Conservation (phyloP, 2,113 vertebrate species). For the Leucoraja erinaceus region DNA sequence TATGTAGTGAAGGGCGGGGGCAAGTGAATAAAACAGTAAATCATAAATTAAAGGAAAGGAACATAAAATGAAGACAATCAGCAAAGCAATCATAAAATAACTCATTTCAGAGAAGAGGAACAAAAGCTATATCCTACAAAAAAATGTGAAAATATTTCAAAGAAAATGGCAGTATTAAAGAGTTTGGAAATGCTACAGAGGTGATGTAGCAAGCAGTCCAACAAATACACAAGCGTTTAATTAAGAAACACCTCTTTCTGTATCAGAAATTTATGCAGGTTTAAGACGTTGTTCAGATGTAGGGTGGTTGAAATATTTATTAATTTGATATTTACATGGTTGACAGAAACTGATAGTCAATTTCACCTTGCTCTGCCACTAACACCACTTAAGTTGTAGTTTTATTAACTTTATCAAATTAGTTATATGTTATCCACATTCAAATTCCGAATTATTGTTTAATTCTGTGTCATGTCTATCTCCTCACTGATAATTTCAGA, state of each 20-base stretch:
- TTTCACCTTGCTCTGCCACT: not conserved
- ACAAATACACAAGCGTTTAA: not conserved
- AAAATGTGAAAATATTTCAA: not conserved
- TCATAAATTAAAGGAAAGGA: slow-evolving; percentile 1
- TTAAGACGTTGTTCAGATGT: not conserved
- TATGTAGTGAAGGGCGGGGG: slow-evolving; percentile 46
- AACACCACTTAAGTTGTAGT: not conserved
- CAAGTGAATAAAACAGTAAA: slow-evolving; percentile 38
- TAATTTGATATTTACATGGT: not conserved
- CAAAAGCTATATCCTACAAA: not conserved
- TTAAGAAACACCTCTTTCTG: not conserved
- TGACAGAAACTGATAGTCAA: not conserved
- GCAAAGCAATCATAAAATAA: slow-evolving; percentile 21
- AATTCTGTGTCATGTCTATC: too few species aligned
- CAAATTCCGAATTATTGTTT: not conserved
- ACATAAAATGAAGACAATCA: not conserved
- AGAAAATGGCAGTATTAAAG: not conserved
- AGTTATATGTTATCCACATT: not conserved
- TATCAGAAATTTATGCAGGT: not conserved
- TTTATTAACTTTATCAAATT: not conserved
- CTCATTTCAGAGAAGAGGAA: not conserved
- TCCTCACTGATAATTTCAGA: too few species aligned
- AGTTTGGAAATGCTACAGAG: not conserved
- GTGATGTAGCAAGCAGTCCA: too few species aligned
- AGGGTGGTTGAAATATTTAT: not conserved